Conservation (phyloP, 2,888 invertebrate genomes). For the Bombylius major region DNA sequence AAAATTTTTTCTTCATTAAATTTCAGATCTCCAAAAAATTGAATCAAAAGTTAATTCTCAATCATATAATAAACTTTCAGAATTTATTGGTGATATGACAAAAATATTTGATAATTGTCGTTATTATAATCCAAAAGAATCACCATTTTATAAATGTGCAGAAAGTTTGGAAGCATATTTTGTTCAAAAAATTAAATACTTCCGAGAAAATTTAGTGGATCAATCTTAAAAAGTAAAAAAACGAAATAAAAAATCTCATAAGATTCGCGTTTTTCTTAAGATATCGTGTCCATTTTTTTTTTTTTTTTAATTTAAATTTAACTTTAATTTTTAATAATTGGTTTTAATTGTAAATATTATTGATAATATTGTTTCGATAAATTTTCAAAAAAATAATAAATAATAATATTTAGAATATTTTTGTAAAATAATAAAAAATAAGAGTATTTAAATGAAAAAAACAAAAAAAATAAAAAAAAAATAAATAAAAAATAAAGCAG, state of each 20-base stretch:
- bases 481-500: no score
- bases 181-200: slow-evolving; percentile 81
- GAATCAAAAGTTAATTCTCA: slow-evolving; percentile 74
- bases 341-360: no score
- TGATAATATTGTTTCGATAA: no score
- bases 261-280: no score
- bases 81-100: slow-evolving; percentile 95
- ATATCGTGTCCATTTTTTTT: no score
- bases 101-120: slow-evolving; percentile 99
- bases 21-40: slow-evolving; percentile 81
- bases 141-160: slow-evolving; percentile 92
- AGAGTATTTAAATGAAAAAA: no score
- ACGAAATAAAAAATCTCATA: not conserved
- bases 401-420: no score
- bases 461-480: no score
- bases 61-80: slow-evolving; percentile 74
- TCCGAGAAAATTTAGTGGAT: slow-evolving; percentile 65
- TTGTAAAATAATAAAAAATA: no score
- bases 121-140: slow-evolving; percentile 91
- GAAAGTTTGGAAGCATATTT: slow-evolving; percentile 91
- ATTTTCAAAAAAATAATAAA: no score
- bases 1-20: slow-evolving; percentile 20
- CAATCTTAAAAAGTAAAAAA: slow-evolving; percentile 7
- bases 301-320: no score
- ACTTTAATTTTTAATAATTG: no score